phyloP scores from a whole-genome alignment of 2,797 vertebrate species.

The Enteromius argenteus region DNA sequence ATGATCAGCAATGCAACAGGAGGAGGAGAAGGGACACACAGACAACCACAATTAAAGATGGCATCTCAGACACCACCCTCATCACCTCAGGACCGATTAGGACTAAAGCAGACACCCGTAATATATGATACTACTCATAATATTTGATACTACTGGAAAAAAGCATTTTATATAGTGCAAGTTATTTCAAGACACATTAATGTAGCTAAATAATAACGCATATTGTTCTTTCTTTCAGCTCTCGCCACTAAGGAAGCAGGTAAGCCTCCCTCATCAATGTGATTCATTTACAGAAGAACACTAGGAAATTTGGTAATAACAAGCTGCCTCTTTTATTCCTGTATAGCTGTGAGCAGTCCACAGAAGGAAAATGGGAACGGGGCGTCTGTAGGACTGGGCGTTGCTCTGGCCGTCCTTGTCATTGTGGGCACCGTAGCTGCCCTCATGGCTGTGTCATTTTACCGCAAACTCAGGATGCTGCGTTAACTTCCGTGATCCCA shows the following conservation, averaged over 20 bases:
- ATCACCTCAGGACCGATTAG: constrained; percentile 69
- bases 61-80: constrained; percentile 65
- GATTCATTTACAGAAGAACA: neutral
- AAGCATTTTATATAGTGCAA: neutral
- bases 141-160: neutral
- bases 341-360: constrained; percentile 65
- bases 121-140: constrained; percentile 33
- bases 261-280: constrained; percentile 40
- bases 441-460: constrained; percentile 64
- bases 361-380: constrained; percentile 34
- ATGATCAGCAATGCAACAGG: constrained; percentile 67
- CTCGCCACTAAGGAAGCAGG: constrained; percentile 62
- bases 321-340: constrained; percentile 19
- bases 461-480: constrained; percentile 62
- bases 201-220: neutral
- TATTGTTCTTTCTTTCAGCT: constrained; percentile 65
- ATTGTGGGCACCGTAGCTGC: constrained; percentile 64
- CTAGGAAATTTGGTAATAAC: neutral
- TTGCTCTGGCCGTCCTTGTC: constrained; percentile 72
- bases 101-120: constrained; percentile 65
- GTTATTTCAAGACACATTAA: neutral
- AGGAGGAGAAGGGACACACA: constrained; percentile 63
- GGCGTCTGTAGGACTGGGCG: constrained; percentile 69
- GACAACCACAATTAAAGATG: constrained; percentile 52
- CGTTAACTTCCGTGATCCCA: constrained; percentile 56